Conservation (phyloP, 35 echinoderm and acorn worm genomes). For the Stichopus chloronotus region DNA sequence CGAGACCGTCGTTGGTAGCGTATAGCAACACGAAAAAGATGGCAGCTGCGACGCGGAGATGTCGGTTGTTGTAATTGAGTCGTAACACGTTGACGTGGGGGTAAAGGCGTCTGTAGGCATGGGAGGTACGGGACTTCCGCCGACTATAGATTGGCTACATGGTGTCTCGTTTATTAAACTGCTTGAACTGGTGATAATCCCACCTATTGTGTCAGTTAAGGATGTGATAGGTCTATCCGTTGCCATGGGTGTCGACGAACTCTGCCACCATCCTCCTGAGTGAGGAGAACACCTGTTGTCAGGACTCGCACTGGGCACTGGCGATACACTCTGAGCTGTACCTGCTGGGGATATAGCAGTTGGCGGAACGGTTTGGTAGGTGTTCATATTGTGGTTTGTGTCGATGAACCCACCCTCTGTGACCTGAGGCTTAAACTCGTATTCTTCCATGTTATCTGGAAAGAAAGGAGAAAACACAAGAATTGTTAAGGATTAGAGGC, state of each 20-base stretch:
- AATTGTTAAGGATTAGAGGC: constrained; percentile 25
- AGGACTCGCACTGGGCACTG: constrained; percentile 71
- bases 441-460: constrained; percentile 84
- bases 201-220: constrained; percentile 72
- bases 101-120: constrained; percentile 57
- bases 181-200: constrained; percentile 90
- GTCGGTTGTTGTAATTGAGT: constrained; percentile 40
- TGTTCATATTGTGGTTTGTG: constrained; percentile 94
- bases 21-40: constrained; percentile 59
- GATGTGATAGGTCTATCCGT: constrained; percentile 56
- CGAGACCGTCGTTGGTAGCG: constrained; percentile 25
- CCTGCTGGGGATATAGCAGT: constrained; percentile 64
- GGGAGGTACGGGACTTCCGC: constrained; percentile 8
- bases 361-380: constrained; percentile 38
- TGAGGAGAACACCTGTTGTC: constrained; percentile 66
- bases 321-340: constrained; percentile 65
- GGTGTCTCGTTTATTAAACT: constrained; percentile 82
- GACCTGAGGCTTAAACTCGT: constrained; percentile 90
- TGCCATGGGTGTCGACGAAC: constrained; percentile 37
- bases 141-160: constrained; percentile 43
- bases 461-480: constrained; percentile 56
- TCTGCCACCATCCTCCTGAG: constrained; percentile 62
- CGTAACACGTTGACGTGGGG: constrained; percentile 45
- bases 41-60: constrained; percentile 39
- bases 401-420: constrained; percentile 78